Evolutionary conservation across 2,797 vertebrate species (phyloP), one percentile per base, ranked within the genome.

Genomic region (Hydrocynus forskahlii): DNA sequence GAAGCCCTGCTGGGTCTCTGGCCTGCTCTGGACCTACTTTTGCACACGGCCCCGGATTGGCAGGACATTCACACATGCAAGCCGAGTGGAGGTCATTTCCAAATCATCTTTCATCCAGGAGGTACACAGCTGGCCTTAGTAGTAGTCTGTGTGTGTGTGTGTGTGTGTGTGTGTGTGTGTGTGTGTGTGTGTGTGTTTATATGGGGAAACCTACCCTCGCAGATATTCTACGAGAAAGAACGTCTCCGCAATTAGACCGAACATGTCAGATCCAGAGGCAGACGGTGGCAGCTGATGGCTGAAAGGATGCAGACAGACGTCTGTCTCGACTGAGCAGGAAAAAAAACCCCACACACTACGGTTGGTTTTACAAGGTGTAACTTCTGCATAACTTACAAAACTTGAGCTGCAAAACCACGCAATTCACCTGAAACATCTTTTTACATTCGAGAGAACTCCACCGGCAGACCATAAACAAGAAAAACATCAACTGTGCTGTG

Each of bases 101-200:
- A 69, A 69, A 78, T 69, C 76, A 78, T 69, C 64, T 59, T 38
- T 78, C 64, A 78, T 59, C n/a, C 8, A 59, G n/a, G 52, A 48
- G 17, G 66, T 10, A 38, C 64, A 78, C 76, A 78, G 76, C 64
- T 78, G 76, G 64, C 64, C 64, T 59, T 38, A 78, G 55, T 77
- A 69, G 64, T 7, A 52, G 35, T 35, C 35, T 57, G 12, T 75
- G 59, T 66, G 40, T 66, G 29, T 66, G 29, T 68, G 12, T 69
- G 40, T 69, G 43, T 69, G 67, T 69, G 67, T 59, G 35, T 43
- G 29, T 64, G 62, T 64, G 62, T 57, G 70, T 57, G 12, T 75
- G 73, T 66, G 40, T 66, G 29, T 66, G 40, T 69, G 43, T 69
- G 67, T 69, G 67, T 59, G 35, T 43, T 40, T 35, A 29, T 59